These are phyloP conservation scores for Scylla paramamosain DNA, from an alignment of 1,140 invertebrate species.

Conservation along the genomic window DNA sequence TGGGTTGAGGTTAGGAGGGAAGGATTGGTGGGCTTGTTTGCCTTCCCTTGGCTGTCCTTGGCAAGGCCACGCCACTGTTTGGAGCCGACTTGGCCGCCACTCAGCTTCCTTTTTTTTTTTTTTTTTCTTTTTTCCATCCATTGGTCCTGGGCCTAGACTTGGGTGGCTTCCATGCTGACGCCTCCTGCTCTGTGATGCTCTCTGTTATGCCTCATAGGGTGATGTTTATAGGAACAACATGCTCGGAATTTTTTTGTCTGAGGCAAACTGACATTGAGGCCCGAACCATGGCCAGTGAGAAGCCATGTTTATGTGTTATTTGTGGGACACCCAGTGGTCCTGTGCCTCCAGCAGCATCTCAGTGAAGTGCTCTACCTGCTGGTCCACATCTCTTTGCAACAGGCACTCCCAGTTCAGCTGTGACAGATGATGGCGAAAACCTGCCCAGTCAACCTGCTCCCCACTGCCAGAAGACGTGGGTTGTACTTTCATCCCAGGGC, in stretches of 20 bases:
- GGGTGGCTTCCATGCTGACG: background rate
- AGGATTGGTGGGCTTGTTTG: too few species aligned
- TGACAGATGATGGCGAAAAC: background rate
- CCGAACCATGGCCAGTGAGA: background rate
- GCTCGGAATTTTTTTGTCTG: background rate
- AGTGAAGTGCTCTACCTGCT: too few species aligned
- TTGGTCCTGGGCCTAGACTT: background rate
- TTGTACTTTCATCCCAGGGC: too few species aligned
- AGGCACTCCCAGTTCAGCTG: background rate
- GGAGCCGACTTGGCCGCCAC: background rate
- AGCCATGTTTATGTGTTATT: too few species aligned
- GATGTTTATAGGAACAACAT: background rate
- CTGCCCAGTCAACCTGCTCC: too few species aligned
- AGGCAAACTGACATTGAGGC: background rate
- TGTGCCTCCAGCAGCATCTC: too few species aligned
- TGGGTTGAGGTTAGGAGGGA: too few species aligned
- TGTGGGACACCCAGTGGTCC: too few species aligned
- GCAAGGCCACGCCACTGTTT: background rate
- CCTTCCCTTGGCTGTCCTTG: too few species aligned
- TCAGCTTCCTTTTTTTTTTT: background rate
- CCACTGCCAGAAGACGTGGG: too few species aligned
- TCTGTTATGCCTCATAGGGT: background rate
- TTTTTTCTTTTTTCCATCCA: background rate
- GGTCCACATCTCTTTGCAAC: too few species aligned
- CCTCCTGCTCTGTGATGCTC: background rate